Base-by-base conservation (phyloP, 1,140 invertebrate genomes). In the Camponotus pennsylvanicus region DNA sequence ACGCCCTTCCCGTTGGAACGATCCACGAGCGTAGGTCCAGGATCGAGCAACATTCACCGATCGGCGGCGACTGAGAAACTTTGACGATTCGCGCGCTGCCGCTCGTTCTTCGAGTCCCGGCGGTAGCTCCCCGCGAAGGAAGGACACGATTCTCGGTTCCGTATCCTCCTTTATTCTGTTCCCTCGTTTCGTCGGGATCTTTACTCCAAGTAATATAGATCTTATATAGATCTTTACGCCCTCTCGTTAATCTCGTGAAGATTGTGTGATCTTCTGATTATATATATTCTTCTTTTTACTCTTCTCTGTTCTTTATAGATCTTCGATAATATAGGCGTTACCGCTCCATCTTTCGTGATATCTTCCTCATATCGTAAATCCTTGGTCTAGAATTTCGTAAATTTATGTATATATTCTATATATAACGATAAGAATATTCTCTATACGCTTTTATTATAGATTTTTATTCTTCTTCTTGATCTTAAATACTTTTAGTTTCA, bases 21-120 rank as follows among this genome's bases (percentile, higher is more conserved):
- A 88, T 95, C 94, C 78, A 94, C 94, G 64, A 95, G 94, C 70
- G 92, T 95, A 32, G 94, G 92, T 11, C 93, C 93, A 52, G 88
- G 89, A 11, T 86, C 91, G 70, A 85, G 91, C 57, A 88, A 27
- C n/a, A n/a, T 80, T 71, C 37, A 94, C 86, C 79, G 73, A 87
- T 89, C 93, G 61, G 84, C 90, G 45, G 89, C 93, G 71, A 89
- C 93, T 45, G 93, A 95, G 11, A 95, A 94, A 88, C 94, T 95
- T 87, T 95, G 95, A 95, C 95, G 93, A 86, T 95, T 95, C 52
- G 92, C 92, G 27, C 94, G 94, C 92, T 95, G 94, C 90, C 93
- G 94, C 85, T 95, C 94, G 57, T 93, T 95, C 86, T 94, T 95
- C 88, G 95, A 95, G 70, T 92, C 93, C 63, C 92, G 92, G 91